Base-by-base conservation (phyloP, 1,140 invertebrate species). In the Pseudomyrmex concolor region DNA sequence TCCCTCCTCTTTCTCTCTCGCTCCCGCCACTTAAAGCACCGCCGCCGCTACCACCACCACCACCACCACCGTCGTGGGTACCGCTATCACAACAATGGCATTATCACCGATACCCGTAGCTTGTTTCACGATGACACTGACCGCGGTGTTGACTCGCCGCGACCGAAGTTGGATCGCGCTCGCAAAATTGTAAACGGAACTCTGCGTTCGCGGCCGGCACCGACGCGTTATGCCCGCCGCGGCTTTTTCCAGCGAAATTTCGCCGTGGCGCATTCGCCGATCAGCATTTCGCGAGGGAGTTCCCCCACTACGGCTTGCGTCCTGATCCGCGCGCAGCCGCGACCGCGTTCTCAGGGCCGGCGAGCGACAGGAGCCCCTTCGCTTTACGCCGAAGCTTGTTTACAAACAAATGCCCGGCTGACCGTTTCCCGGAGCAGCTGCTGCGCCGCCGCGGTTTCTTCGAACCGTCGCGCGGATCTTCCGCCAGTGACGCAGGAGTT, bases 41-140 rank as follows among this genome's bases (percentile, higher is more conserved):
- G 50, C 71, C 45, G 59, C 63, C 43, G n/a, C 50, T 57, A 17
- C 50, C 64, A 17, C 19, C 43, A 22, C 50, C 64, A 17, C 50
- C 64, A 17, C 19, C 19, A n/a, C 60, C 9, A 22, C 55, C 67
- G 60, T 74, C 84, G 73, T 67, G 34, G 81, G 71, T 78, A 83
- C 83, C 80, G 85, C 91, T 91, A 91, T 91, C 90, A 91, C 89
- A 93, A 90, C 91, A 91, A 92, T 91, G 77, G 25, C 84, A 89
- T 89, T 90, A 87, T 83, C 68, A 67, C 34, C 59, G 84, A 60
- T 81, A 62, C 50, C 45, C 66, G 76, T 55, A 60, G 59, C 50
- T 80, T 86, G 83, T 90, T 84, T 77, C 76, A 73, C 64, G 68
- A 73, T 87, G 84, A 89, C 90, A 89, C 84, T 43, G 62, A 48